Conservation (phyloP, 2,888 invertebrate genomes). For the Papilio demoleus region DNA sequence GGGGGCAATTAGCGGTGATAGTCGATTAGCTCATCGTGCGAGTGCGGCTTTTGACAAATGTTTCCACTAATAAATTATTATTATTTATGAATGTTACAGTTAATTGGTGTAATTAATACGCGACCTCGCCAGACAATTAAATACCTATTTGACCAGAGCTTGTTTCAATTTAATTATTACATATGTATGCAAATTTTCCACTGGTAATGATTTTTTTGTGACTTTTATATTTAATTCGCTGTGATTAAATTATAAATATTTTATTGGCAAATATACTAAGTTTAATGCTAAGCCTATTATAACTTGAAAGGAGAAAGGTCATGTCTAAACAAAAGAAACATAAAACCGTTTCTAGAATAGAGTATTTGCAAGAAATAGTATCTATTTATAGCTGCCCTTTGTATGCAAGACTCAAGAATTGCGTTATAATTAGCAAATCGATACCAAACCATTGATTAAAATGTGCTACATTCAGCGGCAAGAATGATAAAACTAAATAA, state of each 20-base stretch:
- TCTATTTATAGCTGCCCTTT: background rate
- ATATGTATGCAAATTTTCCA: conserved; percentile 28
- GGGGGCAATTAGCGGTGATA: conserved; percentile 83
- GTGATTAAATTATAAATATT: background rate
- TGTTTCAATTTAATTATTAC: conserved; percentile 49
- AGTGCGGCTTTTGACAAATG: conserved; percentile 82
- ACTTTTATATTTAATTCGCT: background rate
- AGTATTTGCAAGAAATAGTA: background rate
- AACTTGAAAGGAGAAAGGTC: background rate
- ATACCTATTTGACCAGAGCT: conserved; percentile 52
- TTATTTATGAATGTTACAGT: conserved; percentile 70
- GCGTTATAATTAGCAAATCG: background rate
- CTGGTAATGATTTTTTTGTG: conserved; percentile 23
- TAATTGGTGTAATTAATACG: conserved; percentile 69
- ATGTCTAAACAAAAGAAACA: background rate
- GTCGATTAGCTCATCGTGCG: conserved; percentile 83
- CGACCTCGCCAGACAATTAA: conserved; percentile 51
- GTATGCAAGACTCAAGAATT: conserved; percentile 1
- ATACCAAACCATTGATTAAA: conserved; percentile 6
- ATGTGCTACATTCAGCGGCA: background rate
- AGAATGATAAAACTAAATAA: conserved; percentile 4
- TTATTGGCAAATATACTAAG: background rate
- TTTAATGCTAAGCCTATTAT: background rate
- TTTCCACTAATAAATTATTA: conserved; percentile 76
- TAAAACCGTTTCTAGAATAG: background rate